Conservation (phyloP, 2,888 invertebrate genomes). For the Himalopsyche anomala region DNA sequence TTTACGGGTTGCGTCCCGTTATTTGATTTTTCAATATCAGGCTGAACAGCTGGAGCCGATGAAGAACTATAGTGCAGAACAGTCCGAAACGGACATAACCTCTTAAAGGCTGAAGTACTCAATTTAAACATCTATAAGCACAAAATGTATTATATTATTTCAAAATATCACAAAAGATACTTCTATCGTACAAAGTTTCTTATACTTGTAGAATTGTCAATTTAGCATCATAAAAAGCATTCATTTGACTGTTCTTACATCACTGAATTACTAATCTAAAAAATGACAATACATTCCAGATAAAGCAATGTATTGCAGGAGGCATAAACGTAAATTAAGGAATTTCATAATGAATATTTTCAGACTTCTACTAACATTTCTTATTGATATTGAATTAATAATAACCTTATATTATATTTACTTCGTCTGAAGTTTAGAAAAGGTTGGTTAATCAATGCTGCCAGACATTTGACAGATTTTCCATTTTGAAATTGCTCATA, state of each 20-base stretch:
- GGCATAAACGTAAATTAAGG: not conserved
- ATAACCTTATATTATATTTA: conserved; percentile 35
- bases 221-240: not conserved
- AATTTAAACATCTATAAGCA: conserved; percentile 75
- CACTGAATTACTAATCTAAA: conserved; percentile 43
- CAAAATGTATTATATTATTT: conserved; percentile 51
- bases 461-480: not conserved
- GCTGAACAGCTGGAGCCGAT: conserved; percentile 89
- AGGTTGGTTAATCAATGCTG: conserved; percentile 11
- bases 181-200: not conserved
- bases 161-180: not conserved
- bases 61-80: conserved; percentile 76
- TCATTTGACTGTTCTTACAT: conserved; percentile 49
- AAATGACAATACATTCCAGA: not conserved
- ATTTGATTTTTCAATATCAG: conserved; percentile 73
- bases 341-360: not conserved
- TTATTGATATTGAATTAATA: not conserved
- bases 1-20: conserved; percentile 68
- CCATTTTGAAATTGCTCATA: no score
- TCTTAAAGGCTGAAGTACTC: conserved; percentile 74
- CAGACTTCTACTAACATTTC: not conserved
- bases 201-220: not conserved
- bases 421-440: conserved; percentile 42
- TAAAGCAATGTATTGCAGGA: not conserved
- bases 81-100: conserved; percentile 74